Conservation (phyloP, 2,113 vertebrate species). For the Erythrocebus patas region DNA sequence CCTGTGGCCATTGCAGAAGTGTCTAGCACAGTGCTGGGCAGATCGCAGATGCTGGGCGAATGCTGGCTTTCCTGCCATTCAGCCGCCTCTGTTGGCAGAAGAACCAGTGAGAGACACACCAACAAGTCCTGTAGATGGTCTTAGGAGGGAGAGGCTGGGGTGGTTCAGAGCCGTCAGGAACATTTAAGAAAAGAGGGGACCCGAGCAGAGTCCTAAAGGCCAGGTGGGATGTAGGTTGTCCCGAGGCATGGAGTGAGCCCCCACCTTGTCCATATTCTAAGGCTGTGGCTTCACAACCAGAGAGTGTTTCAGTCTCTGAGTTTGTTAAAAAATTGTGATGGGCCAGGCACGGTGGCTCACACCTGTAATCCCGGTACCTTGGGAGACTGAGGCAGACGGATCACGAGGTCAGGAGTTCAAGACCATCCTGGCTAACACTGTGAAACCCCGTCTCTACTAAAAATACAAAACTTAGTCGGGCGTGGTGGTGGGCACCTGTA, state of each 20-base stretch:
- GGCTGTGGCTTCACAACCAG: rapidly evolving
- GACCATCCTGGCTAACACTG: too few species aligned
- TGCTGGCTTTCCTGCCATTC: too few species aligned
- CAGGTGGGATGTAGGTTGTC: neutral
- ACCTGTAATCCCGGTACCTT: too few species aligned
- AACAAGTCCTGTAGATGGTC: rapidly evolving
- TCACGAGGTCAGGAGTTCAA: too few species aligned
- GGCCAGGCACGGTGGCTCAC: too few species aligned
- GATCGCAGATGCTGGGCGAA: rapidly evolving
- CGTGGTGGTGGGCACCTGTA: too few species aligned
- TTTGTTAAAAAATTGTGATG: neutral
- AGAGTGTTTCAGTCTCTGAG: rapidly evolving
- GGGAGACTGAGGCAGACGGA: too few species aligned
- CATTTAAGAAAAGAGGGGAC: rapidly evolving
- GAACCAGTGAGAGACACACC: neutral
- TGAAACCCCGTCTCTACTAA: too few species aligned
- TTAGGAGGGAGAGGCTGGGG: rapidly evolving
- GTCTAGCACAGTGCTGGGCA: rapidly evolving
- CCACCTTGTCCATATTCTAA: rapidly evolving
- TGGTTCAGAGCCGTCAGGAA: rapidly evolving
- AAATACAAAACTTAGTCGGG: too few species aligned
- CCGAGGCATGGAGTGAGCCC: neutral
- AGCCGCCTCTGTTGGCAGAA: rapidly evolving
- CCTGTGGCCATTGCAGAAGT: rapidly evolving
- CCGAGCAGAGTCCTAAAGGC: neutral